phyloP scores from a whole-genome alignment of 2,797 vertebrate species.

The Knipowitschia caucasica region DNA sequence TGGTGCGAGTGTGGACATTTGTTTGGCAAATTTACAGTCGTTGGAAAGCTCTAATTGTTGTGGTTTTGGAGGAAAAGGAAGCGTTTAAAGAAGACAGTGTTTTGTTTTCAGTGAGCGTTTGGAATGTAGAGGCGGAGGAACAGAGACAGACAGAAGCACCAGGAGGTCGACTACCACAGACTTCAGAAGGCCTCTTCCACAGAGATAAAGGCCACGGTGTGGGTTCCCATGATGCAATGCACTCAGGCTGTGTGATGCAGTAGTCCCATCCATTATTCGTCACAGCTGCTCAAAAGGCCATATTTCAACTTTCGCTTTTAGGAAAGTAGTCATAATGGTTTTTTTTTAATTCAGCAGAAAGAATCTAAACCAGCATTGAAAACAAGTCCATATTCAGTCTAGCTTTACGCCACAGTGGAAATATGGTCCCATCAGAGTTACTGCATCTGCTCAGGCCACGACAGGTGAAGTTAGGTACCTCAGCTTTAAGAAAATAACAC shows the following conservation, averaged over 20 bases:
- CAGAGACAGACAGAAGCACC: slow-evolving; percentile 12
- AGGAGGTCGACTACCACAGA: slow-evolving; percentile 14
- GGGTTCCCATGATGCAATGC: slow-evolving; percentile 10
- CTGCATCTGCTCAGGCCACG: too few species aligned
- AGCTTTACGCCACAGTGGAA: too few species aligned
- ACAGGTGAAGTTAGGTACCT: too few species aligned
- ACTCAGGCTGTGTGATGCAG: not conserved
- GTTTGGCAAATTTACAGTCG: slow-evolving; percentile 56
- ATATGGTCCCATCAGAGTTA: too few species aligned
- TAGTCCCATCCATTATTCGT: not conserved
- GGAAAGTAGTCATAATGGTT: too few species aligned
- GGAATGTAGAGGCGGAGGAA: slow-evolving; percentile 45
- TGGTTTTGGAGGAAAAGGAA: slow-evolving; percentile 30
- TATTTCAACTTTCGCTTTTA: too few species aligned
- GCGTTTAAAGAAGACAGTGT: slow-evolving; percentile 36
- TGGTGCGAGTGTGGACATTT: slow-evolving; percentile 31
- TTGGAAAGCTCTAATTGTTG: slow-evolving; percentile 54
- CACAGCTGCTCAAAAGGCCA: too few species aligned
- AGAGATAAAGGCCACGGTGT: not conserved
- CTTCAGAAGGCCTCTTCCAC: slow-evolving; percentile 36
- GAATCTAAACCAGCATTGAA: too few species aligned
- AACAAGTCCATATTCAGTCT: too few species aligned
- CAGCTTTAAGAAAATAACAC: too few species aligned
- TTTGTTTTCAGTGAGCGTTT: slow-evolving; percentile 50
- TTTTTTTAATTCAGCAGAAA: too few species aligned